Percentiles rank a stretch among this genome's conserved stretches.
Conservation (phyloP, 2,888 invertebrate species). For the Philereme transversata region DNA sequence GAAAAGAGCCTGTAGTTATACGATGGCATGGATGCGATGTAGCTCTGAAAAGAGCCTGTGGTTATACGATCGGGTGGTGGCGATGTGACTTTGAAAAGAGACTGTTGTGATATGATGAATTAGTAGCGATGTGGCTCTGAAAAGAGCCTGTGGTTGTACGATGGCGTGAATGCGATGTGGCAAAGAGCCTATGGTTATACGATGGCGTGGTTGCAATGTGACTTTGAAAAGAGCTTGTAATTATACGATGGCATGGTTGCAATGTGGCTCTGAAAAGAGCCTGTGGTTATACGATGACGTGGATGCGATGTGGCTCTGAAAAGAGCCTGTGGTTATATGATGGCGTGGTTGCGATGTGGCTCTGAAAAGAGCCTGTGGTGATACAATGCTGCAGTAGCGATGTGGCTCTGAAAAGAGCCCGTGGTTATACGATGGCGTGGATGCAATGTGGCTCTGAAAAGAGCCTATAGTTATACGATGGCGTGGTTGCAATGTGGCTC, state of each 20-base stretch:
- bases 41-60: slow-evolving; percentile 1
- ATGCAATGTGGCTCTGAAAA: slow-evolving; percentile 1
- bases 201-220: slow-evolving; percentile 5
- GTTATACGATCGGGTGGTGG: slow-evolving; percentile 1
- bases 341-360: not conserved
- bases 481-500: slow-evolving; percentile 1
- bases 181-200: not conserved
- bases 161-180: no score
- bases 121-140: slow-evolving; percentile 8
- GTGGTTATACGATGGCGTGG: not conserved
- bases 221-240: not conserved
- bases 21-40: slow-evolving; percentile 2
- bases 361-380: not conserved
- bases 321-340: slow-evolving; percentile 1
- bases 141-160: slow-evolving; percentile 4
- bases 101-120: not conserved
- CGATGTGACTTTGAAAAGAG: slow-evolving; percentile 11
- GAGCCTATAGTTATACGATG: slow-evolving; percentile 1
- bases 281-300: not conserved
- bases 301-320: slow-evolving; percentile 1
- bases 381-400: not conserved
- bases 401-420: slow-evolving; percentile 3
- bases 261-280: not conserved
- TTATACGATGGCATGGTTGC: not conserved
- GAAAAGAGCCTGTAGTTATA: slow-evolving; percentile 2